Evolutionary conservation across 2,888 invertebrate genomes (phyloP), one percentile per base, ranked within the genome.

Genomic region (Pollenia amentaria): DNA sequence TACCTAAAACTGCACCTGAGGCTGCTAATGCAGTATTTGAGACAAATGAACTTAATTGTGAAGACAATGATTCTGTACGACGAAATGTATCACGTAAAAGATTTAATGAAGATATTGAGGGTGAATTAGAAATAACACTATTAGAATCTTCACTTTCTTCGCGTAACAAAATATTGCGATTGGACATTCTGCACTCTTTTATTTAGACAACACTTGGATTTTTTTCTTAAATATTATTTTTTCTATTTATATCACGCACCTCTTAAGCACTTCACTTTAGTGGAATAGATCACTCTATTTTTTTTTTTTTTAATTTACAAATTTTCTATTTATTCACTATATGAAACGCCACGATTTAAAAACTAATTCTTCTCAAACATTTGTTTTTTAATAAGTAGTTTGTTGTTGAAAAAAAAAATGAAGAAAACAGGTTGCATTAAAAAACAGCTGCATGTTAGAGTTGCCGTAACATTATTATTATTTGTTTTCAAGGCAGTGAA

Each of bases 51-150:
- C 92, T 91, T 65, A 92, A 90, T 55, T 93, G 91, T 2, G 93
- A 92, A 0, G 93, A 90, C 14, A 92, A 89, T 86, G 91, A 92
- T 79, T 93, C 93, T 3, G 93, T 92, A 16, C 93, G 92, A 8
- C 92, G 90, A 55, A 93, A 92, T 21, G 93, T 93, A 85, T 93
- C 92, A 21, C 93, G 93, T 62, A 93, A 88, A 75, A 91, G 92
- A 88, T 92, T 91, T 29, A 93, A 84, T 9, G 93, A 93, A n/a
- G 95, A 95, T 82, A 94, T 92, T 53, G 95, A 95, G 11, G 95
- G 94, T 40, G 95, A 95, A 90, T 94, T 93, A 3, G 90, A 89
- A 55, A 89, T 46, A 57, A 88, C 85, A 86, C 76, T 85, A 55
- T 86, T 75, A 73, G 91, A 90, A 78, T 93, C 93, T 85, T 93